Base-by-base conservation (phyloP, 1,140 invertebrate genomes). In the Brachionus sp. region DNA sequence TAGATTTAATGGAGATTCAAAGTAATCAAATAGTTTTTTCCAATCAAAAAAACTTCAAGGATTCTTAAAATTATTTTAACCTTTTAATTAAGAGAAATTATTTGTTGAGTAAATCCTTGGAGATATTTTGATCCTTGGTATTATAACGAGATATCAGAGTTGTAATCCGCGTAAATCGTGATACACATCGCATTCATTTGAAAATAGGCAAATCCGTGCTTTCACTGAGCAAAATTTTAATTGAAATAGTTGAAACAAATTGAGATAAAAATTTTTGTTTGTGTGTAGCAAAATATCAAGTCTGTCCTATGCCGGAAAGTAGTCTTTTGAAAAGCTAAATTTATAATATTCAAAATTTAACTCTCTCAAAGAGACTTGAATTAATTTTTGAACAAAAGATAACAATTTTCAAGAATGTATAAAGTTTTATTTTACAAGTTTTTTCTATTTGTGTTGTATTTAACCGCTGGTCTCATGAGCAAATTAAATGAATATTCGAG, bases 341-440 rank as follows among this genome's bases (percentile, higher is more conserved):
- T n/a, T 25, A 19, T 25, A 57, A 23, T 57, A 19, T 57, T 23
- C 16, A 57, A 16, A 57, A 57, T 57, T 57, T 19, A 57, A 57
- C 50, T 57, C 19, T 57, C 50, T 29, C 29, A 29, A 29, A n/a
- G 7, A 57, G 19, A 57, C 19, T 16, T 19, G 19, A 57, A 25
- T 42, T 42, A 42, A 42, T 42, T 57, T 9, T 19, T 23, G 19
- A 57, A 50, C 13, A 16, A 16, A 50, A 50, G 13, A 5, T 23
- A 23, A 57, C 16, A 57, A 19, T n/a, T n/a, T 57, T 57, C 6
- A 57, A 57, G 9, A 46, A 80, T 80, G 77, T 80, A 80, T 37
- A 80, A 80, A 57, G 62, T 80, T 4, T 39, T 80, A 37, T 80
- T 80, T 66, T 80, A 62, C 42, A 80, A 80, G 25, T 80, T 80